Percentiles rank a stretch among this genome's conserved stretches.
phyloP scores from a whole-genome alignment of 2,113 vertebrate species.

The Alexandromys fortis region DNA sequence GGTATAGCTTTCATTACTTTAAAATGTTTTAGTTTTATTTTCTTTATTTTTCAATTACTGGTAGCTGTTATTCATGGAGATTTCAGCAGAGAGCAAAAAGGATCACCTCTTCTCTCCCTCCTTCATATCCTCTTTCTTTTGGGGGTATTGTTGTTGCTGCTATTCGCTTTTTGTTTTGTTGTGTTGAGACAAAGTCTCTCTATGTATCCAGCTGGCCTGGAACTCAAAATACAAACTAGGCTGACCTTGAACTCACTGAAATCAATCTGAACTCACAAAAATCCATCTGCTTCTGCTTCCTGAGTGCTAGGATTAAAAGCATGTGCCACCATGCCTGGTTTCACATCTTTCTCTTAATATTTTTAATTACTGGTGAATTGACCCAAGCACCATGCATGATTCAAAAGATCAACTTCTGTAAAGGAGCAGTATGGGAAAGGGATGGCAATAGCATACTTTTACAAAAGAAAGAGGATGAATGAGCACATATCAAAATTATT shows the following conservation, averaged over 20 bases:
- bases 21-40: neutral
- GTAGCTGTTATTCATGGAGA: neutral
- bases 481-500: conserved; percentile 27
- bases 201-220: neutral
- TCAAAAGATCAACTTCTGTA: neutral
- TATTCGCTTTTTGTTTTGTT: neutral
- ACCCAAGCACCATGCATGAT: neutral
- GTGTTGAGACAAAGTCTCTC: neutral
- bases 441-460: conserved; percentile 14
- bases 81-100: neutral
- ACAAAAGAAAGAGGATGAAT: neutral
- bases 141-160: neutral
- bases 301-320: neutral
- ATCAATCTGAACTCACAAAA: neutral
- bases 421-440: neutral
- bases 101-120: neutral
- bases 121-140: neutral
- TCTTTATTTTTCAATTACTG: conserved; percentile 46
- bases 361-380: neutral
- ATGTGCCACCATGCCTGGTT: neutral
- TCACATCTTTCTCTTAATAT: neutral
- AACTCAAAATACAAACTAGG: neutral
- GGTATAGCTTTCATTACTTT: neutral
- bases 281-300: neutral
- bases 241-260: neutral